phyloP scores from a whole-genome alignment of 2,888 invertebrate species.

The Thumatha senex region DNA sequence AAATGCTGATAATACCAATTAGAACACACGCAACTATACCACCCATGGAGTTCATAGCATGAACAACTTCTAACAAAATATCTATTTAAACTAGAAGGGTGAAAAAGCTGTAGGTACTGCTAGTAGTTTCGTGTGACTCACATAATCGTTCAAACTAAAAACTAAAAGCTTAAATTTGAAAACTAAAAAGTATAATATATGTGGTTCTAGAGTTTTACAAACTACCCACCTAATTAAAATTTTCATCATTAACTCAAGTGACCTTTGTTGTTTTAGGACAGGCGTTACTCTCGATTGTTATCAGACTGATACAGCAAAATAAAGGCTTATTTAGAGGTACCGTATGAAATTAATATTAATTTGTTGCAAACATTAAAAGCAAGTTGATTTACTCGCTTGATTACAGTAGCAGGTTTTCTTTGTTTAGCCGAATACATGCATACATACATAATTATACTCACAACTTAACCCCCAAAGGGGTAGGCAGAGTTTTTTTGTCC shows the following conservation, averaged over 20 bases:
- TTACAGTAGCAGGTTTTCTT: conserved; percentile 5
- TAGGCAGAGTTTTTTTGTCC: too few species aligned
- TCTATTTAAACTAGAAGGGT: neutral
- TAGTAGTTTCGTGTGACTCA: neutral
- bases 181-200: conserved; percentile 5
- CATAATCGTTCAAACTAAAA: neutral
- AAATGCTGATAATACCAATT: neutral
- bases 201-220: conserved; percentile 1
- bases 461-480: too few species aligned
- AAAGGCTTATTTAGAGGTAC: conserved; percentile 2
- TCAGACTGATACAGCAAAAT: conserved; percentile 4
- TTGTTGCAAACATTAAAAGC: conserved; percentile 3
- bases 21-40: neutral
- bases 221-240: conserved; percentile 18
- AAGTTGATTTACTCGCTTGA: conserved; percentile 8
- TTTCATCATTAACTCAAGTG: conserved; percentile 12
- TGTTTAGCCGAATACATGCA: conserved; percentile 5
- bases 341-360: conserved; percentile 9
- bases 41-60: neutral
- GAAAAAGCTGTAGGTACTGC: neutral
- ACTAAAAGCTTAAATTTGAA: neutral
- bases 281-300: conserved; percentile 9
- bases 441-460: too few species aligned
- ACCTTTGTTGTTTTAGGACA: conserved; percentile 21
- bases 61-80: neutral